Evolutionary conservation across 1,140 invertebrate genomes (phyloP).

Genomic region (Bilobella aurantiaca): DNA sequence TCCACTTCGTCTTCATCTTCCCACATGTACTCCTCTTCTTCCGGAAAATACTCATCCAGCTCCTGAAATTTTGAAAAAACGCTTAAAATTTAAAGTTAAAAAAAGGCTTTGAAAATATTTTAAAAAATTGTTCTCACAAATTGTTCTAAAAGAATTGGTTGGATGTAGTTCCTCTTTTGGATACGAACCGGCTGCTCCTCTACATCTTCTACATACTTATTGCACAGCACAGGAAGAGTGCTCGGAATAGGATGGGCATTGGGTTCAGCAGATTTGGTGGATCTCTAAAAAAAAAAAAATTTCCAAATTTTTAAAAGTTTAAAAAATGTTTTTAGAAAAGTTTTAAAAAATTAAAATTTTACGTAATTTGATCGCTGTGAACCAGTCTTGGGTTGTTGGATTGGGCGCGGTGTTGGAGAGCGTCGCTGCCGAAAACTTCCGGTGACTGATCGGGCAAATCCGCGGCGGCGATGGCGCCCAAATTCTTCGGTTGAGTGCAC

Average conservation of each 20-base stretch:
- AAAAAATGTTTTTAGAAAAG: too few species aligned
- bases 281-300: slow-evolving; percentile 18
- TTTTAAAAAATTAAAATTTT: too few species aligned
- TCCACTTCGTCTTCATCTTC: slow-evolving; percentile 21
- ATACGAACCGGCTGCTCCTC: neutral
- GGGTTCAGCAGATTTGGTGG: slow-evolving; percentile 28
- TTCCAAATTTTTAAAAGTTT: too few species aligned
- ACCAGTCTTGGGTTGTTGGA: too few species aligned
- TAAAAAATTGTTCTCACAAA: slow-evolving; percentile 6
- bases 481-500: slow-evolving; percentile 33
- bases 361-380: too few species aligned
- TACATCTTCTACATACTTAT: slow-evolving; percentile 32
- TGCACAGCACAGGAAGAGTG: slow-evolving; percentile 22
- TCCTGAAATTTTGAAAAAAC: neutral
- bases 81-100: neutral
- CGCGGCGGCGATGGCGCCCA: neutral
- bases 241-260: slow-evolving; percentile 9
- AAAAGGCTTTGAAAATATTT: too few species aligned
- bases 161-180: neutral
- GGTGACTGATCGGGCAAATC: neutral
- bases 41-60: slow-evolving; percentile 7
- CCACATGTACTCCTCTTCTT: neutral
- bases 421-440: neutral
- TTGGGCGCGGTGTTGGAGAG: neutral
- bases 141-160: slow-evolving; percentile 6